Base-by-base conservation (phyloP, 2,113 vertebrate genomes). In the Eupsittula cactorum region DNA sequence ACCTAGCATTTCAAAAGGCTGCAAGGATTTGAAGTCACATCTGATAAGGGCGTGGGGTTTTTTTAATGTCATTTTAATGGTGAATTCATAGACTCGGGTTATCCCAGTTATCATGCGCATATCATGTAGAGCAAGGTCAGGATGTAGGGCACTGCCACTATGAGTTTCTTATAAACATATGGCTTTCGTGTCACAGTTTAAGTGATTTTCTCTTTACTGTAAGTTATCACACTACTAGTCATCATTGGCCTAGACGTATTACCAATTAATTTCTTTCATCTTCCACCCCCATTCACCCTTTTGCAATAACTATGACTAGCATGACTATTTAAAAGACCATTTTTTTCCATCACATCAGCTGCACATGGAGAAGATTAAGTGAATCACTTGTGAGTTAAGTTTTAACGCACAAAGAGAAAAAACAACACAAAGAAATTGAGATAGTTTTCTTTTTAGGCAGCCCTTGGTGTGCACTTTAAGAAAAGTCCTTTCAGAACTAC, bases 361-460 rank as follows among this genome's bases (percentile, higher is more conserved):
- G 68, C 73, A 85, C 28, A 18, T 27, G 49, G 41, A 90, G 92
- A 90, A 95, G n/a, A 83, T 31, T 70, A 74, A 87, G 24, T 52
- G 39, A 92, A 20, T 80, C 47, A 90, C 59, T 82, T 47, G 21
- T 19, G 71, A 75, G 64, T 20, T 74, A 71, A 89, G 73, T 62
- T 55, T 88, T 79, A 89, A 65, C 18, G 31, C 82, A 92, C 93
- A 80, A 91, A 90, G 65, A 91, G 7, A 50, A 65, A 37, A 73
- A 60, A n/a, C 1, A 68, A n/a, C 1, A 41, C 49, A n/a, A 27
- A 94, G 75, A 49, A 63, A 74, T 29, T 7, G 33, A 71, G n/a
- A n/a, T 53, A 82, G 37, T 42, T 92, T 81, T 93, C 91, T 57
- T 94, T 90, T 93, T 96, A 93, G 71, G 49, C 15, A 74, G 9